phyloP scores from a whole-genome alignment of 1,140 invertebrate species.

The Heliconius hermathena region DNA sequence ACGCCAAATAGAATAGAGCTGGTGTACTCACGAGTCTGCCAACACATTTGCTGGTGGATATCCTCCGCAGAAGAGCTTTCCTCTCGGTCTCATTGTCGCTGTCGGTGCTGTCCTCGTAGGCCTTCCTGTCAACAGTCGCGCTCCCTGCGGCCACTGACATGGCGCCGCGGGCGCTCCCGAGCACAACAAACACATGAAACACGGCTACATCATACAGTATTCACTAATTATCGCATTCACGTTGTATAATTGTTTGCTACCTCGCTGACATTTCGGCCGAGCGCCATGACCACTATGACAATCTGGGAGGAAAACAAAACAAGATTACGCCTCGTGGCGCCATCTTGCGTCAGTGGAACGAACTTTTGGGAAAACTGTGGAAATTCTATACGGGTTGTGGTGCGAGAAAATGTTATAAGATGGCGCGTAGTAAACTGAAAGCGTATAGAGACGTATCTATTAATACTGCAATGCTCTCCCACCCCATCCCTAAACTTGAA shows the following conservation, averaged over 20 bases:
- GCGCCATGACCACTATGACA: slow-evolving; percentile 75
- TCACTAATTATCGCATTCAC: slow-evolving; percentile 58
- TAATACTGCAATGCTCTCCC: neutral
- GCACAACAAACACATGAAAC: slow-evolving; percentile 60
- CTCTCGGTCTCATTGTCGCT: slow-evolving; percentile 75
- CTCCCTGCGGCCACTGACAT: slow-evolving; percentile 65
- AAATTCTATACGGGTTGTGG: slow-evolving; percentile 21
- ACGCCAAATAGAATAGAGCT: neutral
- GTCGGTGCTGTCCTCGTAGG: slow-evolving; percentile 71
- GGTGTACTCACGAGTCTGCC: slow-evolving; percentile 68
- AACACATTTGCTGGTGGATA: slow-evolving; percentile 77
- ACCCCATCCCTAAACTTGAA: too few relatives aligned
- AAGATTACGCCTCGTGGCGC: slow-evolving; percentile 47
- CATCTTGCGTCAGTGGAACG: slow-evolving; percentile 39
- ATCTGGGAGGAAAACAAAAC: slow-evolving; percentile 74
- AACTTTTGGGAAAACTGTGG: slow-evolving; percentile 21
- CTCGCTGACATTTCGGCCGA: slow-evolving; percentile 72
- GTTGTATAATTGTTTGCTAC: slow-evolving; percentile 64
- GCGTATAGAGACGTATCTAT: neutral
- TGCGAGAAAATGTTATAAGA: slow-evolving; percentile 30
- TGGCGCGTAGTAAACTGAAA: slow-evolving; percentile 26
- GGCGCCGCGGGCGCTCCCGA: slow-evolving; percentile 61
- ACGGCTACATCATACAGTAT: slow-evolving; percentile 77
- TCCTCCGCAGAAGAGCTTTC: slow-evolving; percentile 65
- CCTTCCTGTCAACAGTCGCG: slow-evolving; percentile 51